Evolutionary conservation across 2,797 vertebrate species (phyloP), one percentile per base, ranked within the genome.

Genomic region (Heterohyrax brucei): DNA sequence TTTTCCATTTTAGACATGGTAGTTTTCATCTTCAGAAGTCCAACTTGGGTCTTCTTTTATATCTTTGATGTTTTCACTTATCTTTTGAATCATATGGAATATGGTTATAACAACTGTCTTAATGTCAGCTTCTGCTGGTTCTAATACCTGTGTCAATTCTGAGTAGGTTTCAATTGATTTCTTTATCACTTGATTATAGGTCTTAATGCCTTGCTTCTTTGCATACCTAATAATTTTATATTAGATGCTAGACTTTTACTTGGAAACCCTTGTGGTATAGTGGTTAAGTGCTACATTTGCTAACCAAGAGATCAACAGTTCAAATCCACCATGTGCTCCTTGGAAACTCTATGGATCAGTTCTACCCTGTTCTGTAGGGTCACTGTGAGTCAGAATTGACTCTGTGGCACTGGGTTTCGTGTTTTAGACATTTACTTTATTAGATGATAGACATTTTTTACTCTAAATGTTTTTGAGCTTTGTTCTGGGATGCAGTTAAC

Each of bases 1-100:
- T 46, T 92, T 92, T 73, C 72, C 8, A 84, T 73, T 80, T 56
- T 89, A 66, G 26, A 66, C 64, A 66, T 66, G 28, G 64, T 66
- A 30, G 28, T 66, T 66, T 66, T 26, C 28, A 30, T 22, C 70
- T 39, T 68, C 53, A 93, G 39, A 84, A 68, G 13, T 89, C 89
- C 46, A 75, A 7, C 7, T 78, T 89, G 12, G 21, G 21, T 77
- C 70, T 83, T n/a, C 39, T 68, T 77, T 56, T 21, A 77, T 62
- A 80, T 30, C 19, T 68, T 64, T 14, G 9, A 50, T 85, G 13
- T 6, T 50, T 79, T 85, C 33, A 56, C 76, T 89, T 84, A 46
- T 64, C 33, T 78, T 85, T 84, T 59, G 30, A 5, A 59, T 70
- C 10, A 59, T 85, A 39, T 33, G 59, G 26, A 89, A 73, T 85